phyloP scores from a whole-genome alignment of 2,797 vertebrate genomes.

The Syngnathus rostellatus region DNA sequence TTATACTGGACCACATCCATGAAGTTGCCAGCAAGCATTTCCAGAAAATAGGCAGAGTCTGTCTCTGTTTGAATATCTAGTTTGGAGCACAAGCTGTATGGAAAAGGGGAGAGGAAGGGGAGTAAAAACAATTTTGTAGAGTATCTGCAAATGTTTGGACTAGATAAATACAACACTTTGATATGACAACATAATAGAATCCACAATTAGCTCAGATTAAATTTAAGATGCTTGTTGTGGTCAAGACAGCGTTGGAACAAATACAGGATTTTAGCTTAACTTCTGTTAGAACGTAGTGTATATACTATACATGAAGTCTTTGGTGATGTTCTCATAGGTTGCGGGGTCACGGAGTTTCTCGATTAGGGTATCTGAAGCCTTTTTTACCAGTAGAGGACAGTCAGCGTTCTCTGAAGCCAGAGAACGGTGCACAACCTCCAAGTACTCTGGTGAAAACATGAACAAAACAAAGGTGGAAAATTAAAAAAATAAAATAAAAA shows the following conservation, averaged over 20 bases:
- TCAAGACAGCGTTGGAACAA: background rate
- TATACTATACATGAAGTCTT: slow-evolving; percentile 65
- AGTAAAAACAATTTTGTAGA: background rate
- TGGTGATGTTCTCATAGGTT: slow-evolving; percentile 61
- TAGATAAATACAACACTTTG: background rate
- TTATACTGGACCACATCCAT: slow-evolving; percentile 68
- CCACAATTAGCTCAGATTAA: slow-evolving; percentile 9
- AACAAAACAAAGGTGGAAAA: slow-evolving; percentile 8
- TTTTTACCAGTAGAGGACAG: slow-evolving; percentile 54
- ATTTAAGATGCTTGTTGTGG: slow-evolving; percentile 13
- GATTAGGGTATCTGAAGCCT: slow-evolving; percentile 52
- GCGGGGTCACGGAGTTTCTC: slow-evolving; percentile 51
- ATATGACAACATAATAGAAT: background rate
- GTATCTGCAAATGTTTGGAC: background rate
- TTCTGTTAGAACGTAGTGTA: no score
- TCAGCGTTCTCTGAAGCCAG: slow-evolving; percentile 52
- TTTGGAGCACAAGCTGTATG: slow-evolving; percentile 63
- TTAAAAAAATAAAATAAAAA: slow-evolving; percentile 12
- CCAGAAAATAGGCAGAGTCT: slow-evolving; percentile 68
- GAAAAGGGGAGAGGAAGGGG: background rate
- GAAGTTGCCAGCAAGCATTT: slow-evolving; percentile 62
- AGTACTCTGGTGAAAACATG: slow-evolving; percentile 58
- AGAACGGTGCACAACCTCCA: slow-evolving; percentile 68
- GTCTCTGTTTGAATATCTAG: slow-evolving; percentile 62
- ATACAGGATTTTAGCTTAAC: background rate